These are phyloP conservation scores for Tetraodon nigroviridis DNA, from an alignment of 2,113 vertebrate species.

Conservation along the genomic window DNA sequence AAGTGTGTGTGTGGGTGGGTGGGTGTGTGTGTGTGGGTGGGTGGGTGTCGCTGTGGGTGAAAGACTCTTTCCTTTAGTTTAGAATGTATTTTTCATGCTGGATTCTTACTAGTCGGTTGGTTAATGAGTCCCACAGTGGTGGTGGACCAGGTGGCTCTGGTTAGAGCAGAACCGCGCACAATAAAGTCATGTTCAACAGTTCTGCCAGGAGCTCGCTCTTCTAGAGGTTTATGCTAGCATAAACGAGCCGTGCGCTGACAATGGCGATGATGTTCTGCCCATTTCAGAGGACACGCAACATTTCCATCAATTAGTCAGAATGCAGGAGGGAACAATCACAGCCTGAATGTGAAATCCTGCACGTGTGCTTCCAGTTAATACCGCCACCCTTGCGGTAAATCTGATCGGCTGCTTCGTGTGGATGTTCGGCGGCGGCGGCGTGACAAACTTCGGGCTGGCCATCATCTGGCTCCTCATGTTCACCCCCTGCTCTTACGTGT, in stretches of 20 bases:
- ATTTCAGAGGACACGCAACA: neutral
- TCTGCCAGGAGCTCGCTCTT: conserved; percentile 39
- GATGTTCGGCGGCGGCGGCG: conserved; percentile 96
- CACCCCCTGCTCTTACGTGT: conserved; percentile 98
- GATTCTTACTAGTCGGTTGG: conserved; percentile 47
- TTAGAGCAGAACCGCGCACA: conserved; percentile 43
- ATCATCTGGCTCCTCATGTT: conserved; percentile 99
- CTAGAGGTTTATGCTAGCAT: conserved; percentile 47
- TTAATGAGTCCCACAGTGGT: conserved; percentile 35
- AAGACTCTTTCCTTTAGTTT: conserved; percentile 10
- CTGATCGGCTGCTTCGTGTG: conserved; percentile 94
- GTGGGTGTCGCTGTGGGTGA: too few species aligned
- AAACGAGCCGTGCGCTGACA: conserved; percentile 34
- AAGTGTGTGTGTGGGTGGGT: too few species aligned
- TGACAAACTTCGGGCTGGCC: conserved; percentile 95
- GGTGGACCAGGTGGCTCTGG: conserved; percentile 49
- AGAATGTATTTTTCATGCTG: conserved; percentile 29
- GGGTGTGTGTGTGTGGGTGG: too few species aligned
- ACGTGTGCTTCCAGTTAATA: conserved; percentile 82
- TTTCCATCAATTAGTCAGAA: neutral
- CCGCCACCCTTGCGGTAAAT: conserved; percentile 91
- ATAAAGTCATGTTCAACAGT: conserved; percentile 41
- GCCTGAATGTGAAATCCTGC: neutral
- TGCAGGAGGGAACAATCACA: neutral
- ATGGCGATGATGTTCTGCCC: conserved; percentile 25